Base-by-base conservation (phyloP, 2,888 invertebrate genomes). In the Pollenia angustigena region DNA sequence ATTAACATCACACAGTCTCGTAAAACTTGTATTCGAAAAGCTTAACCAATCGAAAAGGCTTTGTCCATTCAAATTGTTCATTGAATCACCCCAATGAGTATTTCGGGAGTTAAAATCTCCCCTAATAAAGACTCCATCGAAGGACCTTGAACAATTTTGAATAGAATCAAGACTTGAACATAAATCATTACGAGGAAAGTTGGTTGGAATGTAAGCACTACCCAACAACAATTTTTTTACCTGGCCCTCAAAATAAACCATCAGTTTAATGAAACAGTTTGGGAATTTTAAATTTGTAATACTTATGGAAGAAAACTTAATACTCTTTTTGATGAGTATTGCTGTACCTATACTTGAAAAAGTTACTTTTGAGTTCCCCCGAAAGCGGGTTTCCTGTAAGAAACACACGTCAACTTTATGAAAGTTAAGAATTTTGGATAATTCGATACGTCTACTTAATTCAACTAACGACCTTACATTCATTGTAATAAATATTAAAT, bases 101-200 rank as follows among this genome's bases (percentile, higher is more conserved):
- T 60, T 68, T 32, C 48, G 48, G 4, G 69, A 56, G 14, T 79
- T 79, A 11, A 79, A 48, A 48, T 79, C 79, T 2, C 79, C 79
- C 9, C 68, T 69, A 58, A 79, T 69, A 58, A 79, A 58, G 4
- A 48, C 32, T 3, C 79, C 68, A 44, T 79, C 68, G 18, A 18
- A 64, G 2, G 40, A 7, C 52, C 3, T 11, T 4, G 66, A 66
- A 54, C 14, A 42, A 18, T 44, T 58, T 18, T 32, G 16, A 16
- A 69, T 79, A 48, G 0, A 4, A 40, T 50, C 48, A 1, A 79
- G 16, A 52, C 71, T 62, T 2, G n/a, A 40, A 23, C 4, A 12
- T 0, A 80, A 48, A 18, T 48, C 68, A 16, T 16, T 11, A 10
- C 12, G 12, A 12, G 50, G 4, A 76, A 76, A 50, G 40, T 76